Base-by-base conservation (phyloP, 2,888 invertebrate genomes). In the Formica aserva region DNA sequence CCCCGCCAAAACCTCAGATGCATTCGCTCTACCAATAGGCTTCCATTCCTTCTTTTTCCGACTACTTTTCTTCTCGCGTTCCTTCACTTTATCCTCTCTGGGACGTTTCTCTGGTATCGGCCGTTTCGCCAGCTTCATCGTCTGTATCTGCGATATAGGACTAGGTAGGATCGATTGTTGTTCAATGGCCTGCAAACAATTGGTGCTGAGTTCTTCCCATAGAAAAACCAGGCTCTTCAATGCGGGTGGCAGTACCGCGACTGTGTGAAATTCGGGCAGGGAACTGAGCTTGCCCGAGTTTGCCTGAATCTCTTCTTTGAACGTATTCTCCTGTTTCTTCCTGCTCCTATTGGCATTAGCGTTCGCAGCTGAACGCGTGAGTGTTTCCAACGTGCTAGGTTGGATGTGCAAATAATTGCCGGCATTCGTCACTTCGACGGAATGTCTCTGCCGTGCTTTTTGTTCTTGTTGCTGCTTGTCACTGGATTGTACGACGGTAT, bases 131-230 rank as follows among this genome's bases (percentile, higher is more conserved):
- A 91, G 41, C 77, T 93, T 93, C 87, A 91, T 86, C 45, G 91
- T 83, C 9, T 91, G 91, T 41, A 92, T 90, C 78, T 91, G 92
- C 84, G 90, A 95, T 88, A 91, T 95, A 0, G 97, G 96, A 92
- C 96, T 96, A 0, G 96, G 95, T n/a, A 96, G 92, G 5, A 96
- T 95, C 72, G 96, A 95, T 86, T 97, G 96, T 89, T 97, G 96
- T 32, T 96, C 95, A 82, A 97, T 96, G 0, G 97, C 96, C 83
- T 97, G 96, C n/a, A 97, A 95, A 88, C 97, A 97, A 91, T 96
- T 96, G 5, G 95, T 94, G 66, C 97, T 97, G 29, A 99, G 95
- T 78, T 98, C 97, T 92, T 99, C 98, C 99, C 99, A 99, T 45
- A 99, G 95, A 81, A 97, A 97, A 0, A 99, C 98, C 11, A 99